phyloP scores from a whole-genome alignment of 2,113 vertebrate genomes.

The Cervus canadensis region DNA sequence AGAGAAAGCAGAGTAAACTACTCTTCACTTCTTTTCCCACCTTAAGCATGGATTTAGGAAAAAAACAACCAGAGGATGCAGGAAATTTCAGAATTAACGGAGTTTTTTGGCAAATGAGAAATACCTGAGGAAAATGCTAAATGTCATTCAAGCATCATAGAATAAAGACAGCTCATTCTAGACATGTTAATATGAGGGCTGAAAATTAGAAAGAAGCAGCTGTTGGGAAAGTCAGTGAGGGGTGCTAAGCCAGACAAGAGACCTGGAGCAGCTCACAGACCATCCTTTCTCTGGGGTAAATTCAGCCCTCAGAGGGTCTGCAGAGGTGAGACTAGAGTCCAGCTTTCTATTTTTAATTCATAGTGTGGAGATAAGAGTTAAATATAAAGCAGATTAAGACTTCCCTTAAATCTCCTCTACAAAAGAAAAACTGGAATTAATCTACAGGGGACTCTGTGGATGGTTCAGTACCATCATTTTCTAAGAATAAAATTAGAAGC shows the following conservation, averaged over 20 bases:
- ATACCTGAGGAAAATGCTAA: neutral
- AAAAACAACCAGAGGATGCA: neutral
- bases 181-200: neutral
- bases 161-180: neutral
- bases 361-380: slow-evolving; percentile 62
- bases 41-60: neutral
- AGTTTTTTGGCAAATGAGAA: neutral
- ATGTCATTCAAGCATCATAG: neutral
- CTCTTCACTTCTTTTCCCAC: neutral
- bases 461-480: slow-evolving; percentile 53
- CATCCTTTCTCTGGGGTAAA: neutral
- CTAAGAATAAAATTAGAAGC: slow-evolving; percentile 64
- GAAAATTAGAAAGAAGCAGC: neutral
- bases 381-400: slow-evolving; percentile 48
- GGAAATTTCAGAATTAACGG: neutral
- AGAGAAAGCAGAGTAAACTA: neutral
- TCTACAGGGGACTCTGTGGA: slow-evolving; percentile 44
- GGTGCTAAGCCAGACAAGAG: neutral
- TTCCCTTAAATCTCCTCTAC: slow-evolving; percentile 59
- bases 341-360: slow-evolving; percentile 57
- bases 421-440: slow-evolving; percentile 53
- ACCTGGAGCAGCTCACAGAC: neutral
- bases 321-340: neutral
- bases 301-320: neutral
- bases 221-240: neutral